Conservation (phyloP, 2,888 invertebrate genomes). For the Lamellibrachia satsuma region DNA sequence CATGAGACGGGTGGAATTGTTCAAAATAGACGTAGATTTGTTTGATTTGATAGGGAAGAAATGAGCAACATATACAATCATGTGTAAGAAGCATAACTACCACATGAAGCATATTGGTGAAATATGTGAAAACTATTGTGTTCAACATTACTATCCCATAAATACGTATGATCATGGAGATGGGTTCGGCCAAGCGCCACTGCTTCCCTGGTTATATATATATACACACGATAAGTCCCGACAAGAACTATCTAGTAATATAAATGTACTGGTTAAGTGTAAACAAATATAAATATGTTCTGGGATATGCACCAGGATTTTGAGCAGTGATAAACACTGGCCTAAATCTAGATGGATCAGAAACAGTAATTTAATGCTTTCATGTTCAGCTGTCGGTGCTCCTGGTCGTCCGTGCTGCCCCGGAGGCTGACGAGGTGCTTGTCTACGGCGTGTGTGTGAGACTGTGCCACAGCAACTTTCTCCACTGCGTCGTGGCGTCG, state of each 20-base stretch:
- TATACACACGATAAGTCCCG: no score
- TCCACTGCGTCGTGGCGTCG: neutral
- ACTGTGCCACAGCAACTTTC: neutral
- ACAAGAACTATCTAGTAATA: no score
- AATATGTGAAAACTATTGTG: neutral
- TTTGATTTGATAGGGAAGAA: neutral
- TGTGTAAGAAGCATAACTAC: no score
- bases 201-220: no score
- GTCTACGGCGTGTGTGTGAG: neutral
- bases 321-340: no score
- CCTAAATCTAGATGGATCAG: neutral
- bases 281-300: no score
- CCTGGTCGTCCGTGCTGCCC: neutral
- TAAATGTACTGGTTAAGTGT: no score
- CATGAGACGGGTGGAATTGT: neutral
- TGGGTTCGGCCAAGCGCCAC: no score
- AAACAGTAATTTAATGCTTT: neutral
- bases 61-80: no score
- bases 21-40: neutral
- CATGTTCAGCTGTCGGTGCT: neutral
- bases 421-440: neutral
- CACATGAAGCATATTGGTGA: neutral
- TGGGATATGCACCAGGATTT: no score
- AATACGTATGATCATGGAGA: no score
- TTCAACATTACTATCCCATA: no score